phyloP scores from a whole-genome alignment of 2,797 vertebrate species.

The Sciurus carolinensis region DNA sequence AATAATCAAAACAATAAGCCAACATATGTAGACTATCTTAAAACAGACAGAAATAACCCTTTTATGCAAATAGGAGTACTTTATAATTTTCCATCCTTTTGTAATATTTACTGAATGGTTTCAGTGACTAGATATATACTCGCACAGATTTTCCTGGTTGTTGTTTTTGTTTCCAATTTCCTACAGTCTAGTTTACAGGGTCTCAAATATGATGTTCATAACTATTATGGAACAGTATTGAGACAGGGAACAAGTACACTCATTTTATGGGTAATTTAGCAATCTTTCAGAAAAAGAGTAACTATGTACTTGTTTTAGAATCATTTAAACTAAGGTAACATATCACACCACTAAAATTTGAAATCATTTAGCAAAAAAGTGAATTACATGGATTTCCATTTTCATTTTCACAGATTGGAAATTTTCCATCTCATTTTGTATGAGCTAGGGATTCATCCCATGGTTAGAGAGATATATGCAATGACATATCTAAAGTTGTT shows the following conservation, averaged over 20 bases:
- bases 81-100: background rate
- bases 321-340: background rate
- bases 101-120: background rate
- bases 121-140: background rate
- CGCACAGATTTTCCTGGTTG: background rate
- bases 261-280: background rate
- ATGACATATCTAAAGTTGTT: background rate
- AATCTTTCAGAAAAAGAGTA: background rate
- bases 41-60: background rate
- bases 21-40: background rate
- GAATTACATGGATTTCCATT: background rate
- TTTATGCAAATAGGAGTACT: background rate
- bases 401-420: background rate
- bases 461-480: background rate
- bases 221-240: background rate
- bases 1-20: slow-evolving; percentile 3
- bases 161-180: background rate
- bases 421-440: background rate
- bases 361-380: slow-evolving; percentile 44
- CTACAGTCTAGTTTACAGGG: background rate
- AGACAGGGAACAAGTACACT: background rate
- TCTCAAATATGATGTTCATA: background rate
- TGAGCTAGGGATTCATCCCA: background rate
- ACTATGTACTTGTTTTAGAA: background rate
- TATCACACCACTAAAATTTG: background rate